Base-by-base conservation (phyloP, 2,888 invertebrate species). In the Pristionchus entomophagus region DNA sequence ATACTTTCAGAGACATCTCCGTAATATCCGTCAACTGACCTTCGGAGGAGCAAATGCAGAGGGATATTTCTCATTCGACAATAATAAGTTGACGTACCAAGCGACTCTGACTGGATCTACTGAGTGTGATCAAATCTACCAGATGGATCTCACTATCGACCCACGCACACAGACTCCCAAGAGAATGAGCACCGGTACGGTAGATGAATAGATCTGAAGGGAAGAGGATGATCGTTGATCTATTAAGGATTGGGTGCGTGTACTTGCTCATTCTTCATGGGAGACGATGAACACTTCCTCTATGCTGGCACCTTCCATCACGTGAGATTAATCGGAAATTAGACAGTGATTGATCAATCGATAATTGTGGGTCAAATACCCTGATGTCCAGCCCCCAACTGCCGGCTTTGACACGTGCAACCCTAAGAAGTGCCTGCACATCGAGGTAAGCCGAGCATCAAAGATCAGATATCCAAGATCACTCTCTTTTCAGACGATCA, bases 51-150 rank as follows among this genome's bases (percentile, higher is more conserved):
- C 85, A 84, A 93, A 92, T 86, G 92, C 92, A 8, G 93, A 93
- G 81, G 93, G 90, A 53, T 93, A 93, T 81, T 92, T 92, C 86
- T 90, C 92, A 69, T 92, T 89, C 69, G 92, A 92, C 84, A 89
- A 92, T 77, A 88, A 89, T 26, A 88, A 90, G 62, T 77, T 92
- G 51, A 92, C 91, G 14, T 89, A 91, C n/a, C 92, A 92, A 86
- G 90, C 92, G 22, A 91, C 89, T 1, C 89, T 53, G 22, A 90
- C 29, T 82, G 86, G 73, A 53, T 86, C 65, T 19, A 83, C 41
- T 91, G 91, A 88, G 17, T 92, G 92, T 83, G 92, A 92, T 87
- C 92, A 91, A 88, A 92, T 92, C 86, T 92, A 92, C 87, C 90
- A 91, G 45, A 32, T 92, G n/a, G 91, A 92, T 69, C 87, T 92